Evolutionary conservation across 2,888 invertebrate species (phyloP).

Genomic region (Linnaemya vulpina): DNA sequence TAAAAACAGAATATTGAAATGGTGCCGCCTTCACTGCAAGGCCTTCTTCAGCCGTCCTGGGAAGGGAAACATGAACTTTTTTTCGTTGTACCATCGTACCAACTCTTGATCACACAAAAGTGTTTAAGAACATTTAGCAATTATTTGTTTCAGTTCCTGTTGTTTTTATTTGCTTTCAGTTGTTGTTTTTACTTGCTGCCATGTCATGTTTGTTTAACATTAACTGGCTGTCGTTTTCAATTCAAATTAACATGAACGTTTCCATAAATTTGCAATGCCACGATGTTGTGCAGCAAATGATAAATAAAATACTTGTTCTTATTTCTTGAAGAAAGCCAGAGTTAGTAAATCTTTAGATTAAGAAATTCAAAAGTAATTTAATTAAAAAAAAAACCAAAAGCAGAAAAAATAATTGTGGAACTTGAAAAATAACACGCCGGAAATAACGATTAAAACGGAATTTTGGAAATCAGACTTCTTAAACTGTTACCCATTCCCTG

Average conservation of each 20-base stretch:
- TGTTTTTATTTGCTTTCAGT: background rate
- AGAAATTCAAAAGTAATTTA: too few relatives aligned
- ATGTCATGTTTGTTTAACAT: slow-evolving; percentile 40
- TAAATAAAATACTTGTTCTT: background rate
- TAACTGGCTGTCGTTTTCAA: slow-evolving; percentile 28
- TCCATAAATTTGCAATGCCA: slow-evolving; percentile 5
- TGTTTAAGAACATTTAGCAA: slow-evolving; percentile 25
- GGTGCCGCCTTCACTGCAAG: background rate
- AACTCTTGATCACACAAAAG: background rate
- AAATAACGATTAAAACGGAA: too few relatives aligned
- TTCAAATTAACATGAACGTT: slow-evolving; percentile 19
- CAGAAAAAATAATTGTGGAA: too few relatives aligned
- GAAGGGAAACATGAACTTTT: background rate
- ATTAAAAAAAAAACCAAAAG: background rate
- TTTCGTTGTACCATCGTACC: background rate
- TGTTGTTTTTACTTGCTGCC: background rate
- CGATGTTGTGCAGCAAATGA: background rate
- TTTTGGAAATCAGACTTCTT: too few relatives aligned
- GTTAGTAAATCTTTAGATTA: background rate
- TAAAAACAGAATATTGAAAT: background rate
- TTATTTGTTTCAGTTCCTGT: background rate
- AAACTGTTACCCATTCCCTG: too few relatives aligned
- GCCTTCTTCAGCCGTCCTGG: background rate
- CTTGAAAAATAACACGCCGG: too few relatives aligned
- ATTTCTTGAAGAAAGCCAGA: background rate